Base-by-base conservation (phyloP, 2,797 vertebrate species). In the Acanthurus leucopareius region DNA sequence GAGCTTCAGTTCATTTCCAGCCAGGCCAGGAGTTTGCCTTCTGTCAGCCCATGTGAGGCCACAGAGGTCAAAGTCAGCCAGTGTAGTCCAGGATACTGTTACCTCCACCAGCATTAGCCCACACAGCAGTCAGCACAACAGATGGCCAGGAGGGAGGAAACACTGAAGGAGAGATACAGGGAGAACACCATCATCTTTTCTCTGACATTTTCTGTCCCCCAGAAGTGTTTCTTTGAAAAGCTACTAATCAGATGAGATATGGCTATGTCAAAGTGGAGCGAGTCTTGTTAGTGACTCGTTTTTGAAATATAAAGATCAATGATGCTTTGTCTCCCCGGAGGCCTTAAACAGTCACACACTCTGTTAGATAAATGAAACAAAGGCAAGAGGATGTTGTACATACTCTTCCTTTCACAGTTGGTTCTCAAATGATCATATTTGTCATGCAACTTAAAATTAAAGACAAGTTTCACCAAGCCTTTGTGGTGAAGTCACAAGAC, bases 51-150 rank as follows among this genome's bases (percentile, higher is more conserved):
- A 14, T 75, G 77, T 69, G 79, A 88, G 88, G 86, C 75, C 73
- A 85, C 80, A 76, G 88, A 91, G 91, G 88, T 91, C 86, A 85
- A 56, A 65, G 79, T 53, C 69, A 78, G 78, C 69, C 70, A 53
- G 60, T 85, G 91, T 83, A 74, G 70, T 69, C 17, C 48, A 90
- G 87, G 89, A 93, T 92, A 88, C 79, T 77, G 83, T 94, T 92
- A 90, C 91, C 86, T 88, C 72, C 75, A 84, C 44, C 73, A 75
- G 83, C 87, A 88, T 92, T 87, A 88, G 80, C 90, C 86, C 88
- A 88, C 91, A 91, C 84, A 87, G 83, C 87, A 88, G 86, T 88
- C 88, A 89, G 88, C 88, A 89, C 85, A 90, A 77, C 91, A 92
- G 86, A 91, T 90, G 90, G 84, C 71, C 81, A 62, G 77, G 48